Evolutionary conservation across 2,888 invertebrate genomes (phyloP).

Genomic region (Elmis aenea): DNA sequence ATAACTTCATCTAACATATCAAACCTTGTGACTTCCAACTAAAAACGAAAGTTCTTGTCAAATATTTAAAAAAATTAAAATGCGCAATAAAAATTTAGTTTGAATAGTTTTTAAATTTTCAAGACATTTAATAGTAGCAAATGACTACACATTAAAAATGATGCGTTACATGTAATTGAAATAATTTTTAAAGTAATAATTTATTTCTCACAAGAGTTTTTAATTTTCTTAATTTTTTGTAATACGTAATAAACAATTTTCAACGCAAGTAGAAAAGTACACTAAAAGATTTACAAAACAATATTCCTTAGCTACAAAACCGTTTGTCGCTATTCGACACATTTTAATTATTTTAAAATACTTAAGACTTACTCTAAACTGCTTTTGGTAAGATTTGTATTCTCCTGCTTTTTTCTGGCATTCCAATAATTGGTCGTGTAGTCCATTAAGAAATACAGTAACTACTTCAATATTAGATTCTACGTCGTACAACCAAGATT

Average conservation of each 20-base stretch:
- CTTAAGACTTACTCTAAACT: constrained; percentile 63
- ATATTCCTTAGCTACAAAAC: no score
- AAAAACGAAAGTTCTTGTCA: constrained; percentile 16
- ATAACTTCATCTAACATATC: constrained; percentile 76
- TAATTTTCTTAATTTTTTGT: no score
- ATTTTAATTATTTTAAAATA: constrained; percentile 2
- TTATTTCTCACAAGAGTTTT: no score
- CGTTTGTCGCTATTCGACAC: no score
- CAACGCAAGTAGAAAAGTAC: no score
- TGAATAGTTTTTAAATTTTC: constrained; percentile 4
- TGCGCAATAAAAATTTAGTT: neutral
- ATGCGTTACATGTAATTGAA: no score
- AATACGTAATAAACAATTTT: no score
- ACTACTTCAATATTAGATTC: constrained; percentile 66
- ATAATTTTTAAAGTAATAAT: no score
- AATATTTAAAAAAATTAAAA: constrained; percentile 2
- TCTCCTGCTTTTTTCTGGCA: constrained; percentile 67
- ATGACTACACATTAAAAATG: no score
- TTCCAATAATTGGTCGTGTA: constrained; percentile 58
- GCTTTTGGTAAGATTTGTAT: constrained; percentile 76
- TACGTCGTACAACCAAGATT: constrained; percentile 68
- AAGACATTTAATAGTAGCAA: neutral
- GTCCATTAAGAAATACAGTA: constrained; percentile 56
- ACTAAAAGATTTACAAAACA: neutral
- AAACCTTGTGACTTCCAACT: constrained; percentile 79